Evolutionary conservation across 2,113 vertebrate species (phyloP), one percentile per base, ranked within the genome.

Genomic region (Podiceps cristatus): DNA sequence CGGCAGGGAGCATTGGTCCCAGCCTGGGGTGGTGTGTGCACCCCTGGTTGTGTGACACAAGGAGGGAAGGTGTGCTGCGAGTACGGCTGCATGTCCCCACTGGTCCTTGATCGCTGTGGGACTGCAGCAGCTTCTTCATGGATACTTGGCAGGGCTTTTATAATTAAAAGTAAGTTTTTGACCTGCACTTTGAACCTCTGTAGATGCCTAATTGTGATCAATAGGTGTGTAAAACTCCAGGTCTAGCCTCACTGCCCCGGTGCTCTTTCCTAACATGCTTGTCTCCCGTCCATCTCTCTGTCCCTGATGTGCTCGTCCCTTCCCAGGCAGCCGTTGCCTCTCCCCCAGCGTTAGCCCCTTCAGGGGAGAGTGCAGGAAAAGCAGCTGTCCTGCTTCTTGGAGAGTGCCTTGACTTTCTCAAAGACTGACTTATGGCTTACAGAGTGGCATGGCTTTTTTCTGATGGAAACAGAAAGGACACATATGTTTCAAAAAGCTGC

Each of bases 21-120:
- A 58, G n/a, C 18, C 23, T 23, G 5, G 27, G 8, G 7, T 33
- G 47, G 18, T 17, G 28, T 67, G 29, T 67, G 18, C 0, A 0
- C 8, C 19, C 31, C 20, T 4, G 5, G 5, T 4, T 86, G 40
- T 18, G 7, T 35, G 37, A 40, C 59, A 56, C 0, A 0, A 24
- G 33, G 40, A 68, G 9, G 15, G 22, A 59, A 56, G 29, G 2
- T 23, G 5, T 58, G 28, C 50, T 83, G 28, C 1, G 3, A 63
- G 13, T 18, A 28, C 0, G 5, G 23, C 17, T 80, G 2, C 2
- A 2, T 1, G 3, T 15, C 40, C 6, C 3, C 7, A 20, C 27
- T 8, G 8, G 4, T 76, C 29, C 35, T 75, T 45, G 17, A 2
- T 73, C 15, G 9, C 13, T 53, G 12, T 53, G 25, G 13, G 24